Evolutionary conservation across 2,888 invertebrate species (phyloP).

Genomic region (Escarpia spicata): DNA sequence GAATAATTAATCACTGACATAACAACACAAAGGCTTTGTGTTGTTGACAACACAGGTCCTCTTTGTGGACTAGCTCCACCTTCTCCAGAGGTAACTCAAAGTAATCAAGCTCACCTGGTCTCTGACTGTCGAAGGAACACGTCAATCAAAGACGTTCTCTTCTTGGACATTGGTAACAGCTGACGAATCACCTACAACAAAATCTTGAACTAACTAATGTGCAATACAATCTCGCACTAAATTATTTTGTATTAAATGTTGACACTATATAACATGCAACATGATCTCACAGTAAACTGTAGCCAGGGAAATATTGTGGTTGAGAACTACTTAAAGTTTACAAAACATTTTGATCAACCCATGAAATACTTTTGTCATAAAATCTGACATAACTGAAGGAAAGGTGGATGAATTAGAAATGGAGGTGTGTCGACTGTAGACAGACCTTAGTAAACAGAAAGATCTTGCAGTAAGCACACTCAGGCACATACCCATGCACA

Average conservation of each 20-base stretch:
- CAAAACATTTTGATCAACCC: no score
- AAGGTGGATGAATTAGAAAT: no score
- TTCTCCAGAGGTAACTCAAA: not conserved
- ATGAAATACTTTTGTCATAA: no score
- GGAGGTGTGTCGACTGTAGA: no score
- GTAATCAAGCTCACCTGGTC: slow-evolving; percentile 51
- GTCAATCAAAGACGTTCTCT: slow-evolving; percentile 57
- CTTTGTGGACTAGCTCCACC: not conserved
- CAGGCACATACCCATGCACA: no score
- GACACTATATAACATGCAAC: not conserved
- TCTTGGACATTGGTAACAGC: slow-evolving; percentile 60
- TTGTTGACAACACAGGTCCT: not conserved
- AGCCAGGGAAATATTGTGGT: no score
- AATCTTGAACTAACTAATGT: not conserved
- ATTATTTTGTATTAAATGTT: not conserved
- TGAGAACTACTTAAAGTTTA: no score
- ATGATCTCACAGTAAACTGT: not conserved
- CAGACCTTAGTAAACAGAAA: no score
- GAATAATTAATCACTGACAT: not conserved
- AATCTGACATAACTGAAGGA: no score
- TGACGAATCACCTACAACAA: slow-evolving; percentile 56
- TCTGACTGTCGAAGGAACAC: slow-evolving; percentile 61
- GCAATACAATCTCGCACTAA: not conserved
- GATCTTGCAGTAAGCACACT: no score
- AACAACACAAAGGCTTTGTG: not conserved